Evolutionary conservation across 2,113 vertebrate species (phyloP), one percentile per base, ranked within the genome.

Genomic region (Edolisoma coerulescens): DNA sequence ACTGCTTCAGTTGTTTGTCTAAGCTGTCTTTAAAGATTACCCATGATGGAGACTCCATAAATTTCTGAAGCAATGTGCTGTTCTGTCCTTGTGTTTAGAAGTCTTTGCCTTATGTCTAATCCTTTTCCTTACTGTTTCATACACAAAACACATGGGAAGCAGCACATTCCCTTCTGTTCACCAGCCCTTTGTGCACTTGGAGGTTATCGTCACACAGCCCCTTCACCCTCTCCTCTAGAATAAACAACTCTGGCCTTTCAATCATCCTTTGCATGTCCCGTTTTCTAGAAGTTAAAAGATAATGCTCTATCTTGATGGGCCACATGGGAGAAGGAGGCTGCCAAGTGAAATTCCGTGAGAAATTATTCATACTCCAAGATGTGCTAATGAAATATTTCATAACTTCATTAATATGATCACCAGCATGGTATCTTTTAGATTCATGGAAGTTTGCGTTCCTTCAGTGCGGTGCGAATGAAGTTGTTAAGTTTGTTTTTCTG

Each of bases 301-400:
- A 77, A 42, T 37, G 54, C 28, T 6, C 33, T 64, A 0, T 78
- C 81, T 71, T 80, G 80, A 84, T 84, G 64, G 47, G 76, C 80
- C 71, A 74, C 77, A 64, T 67, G 47, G 59, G 73, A 93, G 30
- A 27, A 93, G 24, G 14, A 52, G 24, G 57, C 35, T 90, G 71
- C 50, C 8, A 16, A 74, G 39, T 39, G 33, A 71, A 89, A 87
- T 75, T 91, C 47, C 64, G 27, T 81, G 60, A 92, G 65, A 95
- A 95, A 95, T 97, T 87, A 92, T 89, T 95, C 52, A 60, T 91
- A 2, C 54, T 95, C 33, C 17, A 37, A 63, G 85, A 90, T 77
- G 50, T 95, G 89, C 42, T 97, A 90, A 95, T 93, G 90, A 94
- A 95, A 89, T 92, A 63, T 86, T 95, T 86, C 21, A 5, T 84